Conservation (phyloP, 2,113 vertebrate species). For the Lampris incognitus region DNA sequence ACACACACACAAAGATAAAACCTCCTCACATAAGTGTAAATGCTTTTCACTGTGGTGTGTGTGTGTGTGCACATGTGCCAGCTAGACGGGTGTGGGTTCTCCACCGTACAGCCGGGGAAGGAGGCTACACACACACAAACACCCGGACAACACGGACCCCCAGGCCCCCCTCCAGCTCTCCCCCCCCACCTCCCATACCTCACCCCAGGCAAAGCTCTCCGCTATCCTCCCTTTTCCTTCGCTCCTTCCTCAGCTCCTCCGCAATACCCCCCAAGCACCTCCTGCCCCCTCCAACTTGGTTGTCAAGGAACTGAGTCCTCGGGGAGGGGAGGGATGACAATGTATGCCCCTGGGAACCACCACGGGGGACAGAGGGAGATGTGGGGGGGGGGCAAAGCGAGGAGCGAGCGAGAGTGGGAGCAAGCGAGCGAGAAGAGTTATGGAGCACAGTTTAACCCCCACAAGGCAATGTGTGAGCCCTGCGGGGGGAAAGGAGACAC, state of each 20-base stretch:
- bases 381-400: conserved; percentile 24
- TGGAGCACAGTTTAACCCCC: conserved; percentile 54
- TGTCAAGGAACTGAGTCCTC: conserved; percentile 70
- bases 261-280: conserved; percentile 33
- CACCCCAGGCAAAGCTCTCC: conserved; percentile 30
- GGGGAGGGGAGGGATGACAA: conserved; percentile 70
- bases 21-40: conserved; percentile 5
- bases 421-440: conserved; percentile 32
- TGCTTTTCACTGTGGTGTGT: conserved; percentile 14
- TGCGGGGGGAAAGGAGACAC: conserved; percentile 28
- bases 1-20: conserved; percentile 6
- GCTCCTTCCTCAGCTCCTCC: neutral
- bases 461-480: conserved; percentile 33
- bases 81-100: neutral
- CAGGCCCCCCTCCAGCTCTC: conserved; percentile 9
- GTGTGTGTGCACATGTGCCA: neutral
- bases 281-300: conserved; percentile 52
- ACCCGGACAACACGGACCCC: neutral
- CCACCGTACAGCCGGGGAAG: no score
- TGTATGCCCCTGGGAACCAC: conserved; percentile 41
- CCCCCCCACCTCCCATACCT: conserved; percentile 35
- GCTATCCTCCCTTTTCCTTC: neutral
- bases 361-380: conserved; percentile 38
- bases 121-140: neutral
- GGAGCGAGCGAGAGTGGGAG: conserved; percentile 35